These are phyloP conservation scores for Andrena cerasifolii DNA, from an alignment of 1,140 invertebrate genomes.

Conservation along the genomic window DNA sequence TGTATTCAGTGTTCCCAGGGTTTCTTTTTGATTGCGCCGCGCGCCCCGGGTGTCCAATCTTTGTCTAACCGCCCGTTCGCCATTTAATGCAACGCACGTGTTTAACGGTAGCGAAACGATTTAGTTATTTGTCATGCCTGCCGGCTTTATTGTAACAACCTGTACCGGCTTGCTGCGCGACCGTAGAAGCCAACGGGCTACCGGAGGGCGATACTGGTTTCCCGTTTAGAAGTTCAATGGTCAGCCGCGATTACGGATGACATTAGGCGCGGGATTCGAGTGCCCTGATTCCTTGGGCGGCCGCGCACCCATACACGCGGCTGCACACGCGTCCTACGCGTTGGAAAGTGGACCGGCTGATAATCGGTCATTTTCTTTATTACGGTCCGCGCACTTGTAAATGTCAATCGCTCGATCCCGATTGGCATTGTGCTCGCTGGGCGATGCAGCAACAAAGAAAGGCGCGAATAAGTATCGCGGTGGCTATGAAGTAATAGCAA, in stretches of 20 bases:
- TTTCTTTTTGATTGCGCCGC: not conserved
- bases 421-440: slow-evolving; percentile 37
- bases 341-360: slow-evolving; percentile 31
- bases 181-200: slow-evolving; percentile 5
- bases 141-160: slow-evolving; percentile 48
- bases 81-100: slow-evolving; percentile 25
- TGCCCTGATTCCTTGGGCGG: slow-evolving; percentile 32
- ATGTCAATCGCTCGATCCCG: slow-evolving; percentile 50
- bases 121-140: slow-evolving; percentile 54
- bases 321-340: slow-evolving; percentile 31
- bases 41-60: slow-evolving; percentile 31
- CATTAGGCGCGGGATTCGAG: slow-evolving; percentile 33
- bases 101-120: slow-evolving; percentile 51
- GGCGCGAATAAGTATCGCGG: not conserved
- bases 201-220: slow-evolving; percentile 44
- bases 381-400: slow-evolving; percentile 34
- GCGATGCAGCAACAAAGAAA: not conserved
- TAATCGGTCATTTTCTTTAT: slow-evolving; percentile 56
- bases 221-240: slow-evolving; percentile 60
- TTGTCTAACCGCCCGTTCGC: not conserved
- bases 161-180: slow-evolving; percentile 7
- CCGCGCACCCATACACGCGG: not conserved
- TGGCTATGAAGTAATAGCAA: not conserved
- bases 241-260: slow-evolving; percentile 30
- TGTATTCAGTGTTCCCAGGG: not conserved